A percentile compares a stretch with the other conserved stretches of the same genome.
These are phyloP conservation scores for Pseudois nayaur DNA, from an alignment of 2,113 vertebrate species.

Conservation along the genomic window DNA sequence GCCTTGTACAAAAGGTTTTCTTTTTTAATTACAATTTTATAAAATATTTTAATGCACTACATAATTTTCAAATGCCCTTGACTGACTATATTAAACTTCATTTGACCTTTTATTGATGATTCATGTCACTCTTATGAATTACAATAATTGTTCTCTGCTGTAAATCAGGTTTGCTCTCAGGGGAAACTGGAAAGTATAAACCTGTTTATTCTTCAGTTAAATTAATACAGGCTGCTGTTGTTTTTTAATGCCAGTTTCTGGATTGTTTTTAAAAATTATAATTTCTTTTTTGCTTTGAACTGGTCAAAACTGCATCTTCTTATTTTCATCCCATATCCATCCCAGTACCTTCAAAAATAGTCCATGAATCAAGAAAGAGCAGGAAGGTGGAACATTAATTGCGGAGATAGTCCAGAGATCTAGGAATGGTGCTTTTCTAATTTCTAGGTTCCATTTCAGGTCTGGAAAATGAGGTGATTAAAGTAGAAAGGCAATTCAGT, in stretches of 20 bases:
- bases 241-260: not conserved
- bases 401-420: not conserved
- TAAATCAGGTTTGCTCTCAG: conserved; percentile 36
- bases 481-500: not conserved
- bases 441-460: not conserved
- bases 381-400: not conserved
- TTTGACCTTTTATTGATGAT: conserved; percentile 54
- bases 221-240: not conserved
- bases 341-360: not conserved
- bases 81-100: conserved; percentile 37
- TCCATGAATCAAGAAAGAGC: not conserved
- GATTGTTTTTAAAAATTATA: not conserved
- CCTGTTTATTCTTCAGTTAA: not conserved
- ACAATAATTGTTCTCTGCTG: conserved; percentile 22
- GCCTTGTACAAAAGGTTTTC: not conserved
- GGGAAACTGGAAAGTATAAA: conserved; percentile 1
- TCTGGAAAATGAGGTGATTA: not conserved
- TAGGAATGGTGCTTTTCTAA: not conserved
- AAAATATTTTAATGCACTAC: conserved; percentile 21
- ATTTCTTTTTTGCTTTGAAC: not conserved
- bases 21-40: conserved; percentile 21
- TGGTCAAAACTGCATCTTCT: not conserved
- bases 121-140: conserved; percentile 44
- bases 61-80: not conserved
- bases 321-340: not conserved